phyloP scores from a whole-genome alignment of 2,888 invertebrate species.

The Agrochola circellaris region DNA sequence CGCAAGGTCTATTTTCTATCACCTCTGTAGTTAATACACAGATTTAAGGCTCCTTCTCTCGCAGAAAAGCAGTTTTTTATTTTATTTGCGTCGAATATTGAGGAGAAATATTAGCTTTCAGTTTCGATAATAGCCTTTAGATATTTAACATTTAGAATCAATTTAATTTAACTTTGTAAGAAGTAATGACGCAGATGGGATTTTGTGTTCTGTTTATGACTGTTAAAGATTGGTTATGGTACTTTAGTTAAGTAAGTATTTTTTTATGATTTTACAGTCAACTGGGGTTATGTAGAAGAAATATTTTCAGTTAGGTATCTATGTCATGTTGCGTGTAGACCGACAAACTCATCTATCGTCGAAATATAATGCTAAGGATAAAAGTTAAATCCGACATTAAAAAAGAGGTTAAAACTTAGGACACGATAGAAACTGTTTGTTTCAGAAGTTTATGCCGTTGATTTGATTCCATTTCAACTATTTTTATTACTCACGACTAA shows the following conservation, averaged over 20 bases:
- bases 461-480: neutral
- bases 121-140: constrained; percentile 40
- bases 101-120: constrained; percentile 61
- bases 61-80: constrained; percentile 38
- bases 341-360: neutral
- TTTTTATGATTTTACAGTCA: constrained; percentile 21
- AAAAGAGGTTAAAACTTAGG: neutral
- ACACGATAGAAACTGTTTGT: too few relatives aligned
- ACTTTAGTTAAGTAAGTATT: constrained; percentile 8
- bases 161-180: constrained; percentile 48
- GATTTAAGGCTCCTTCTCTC: constrained; percentile 18
- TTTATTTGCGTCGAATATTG: constrained; percentile 34
- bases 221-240: constrained; percentile 3
- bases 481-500: neutral
- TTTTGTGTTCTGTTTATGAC: constrained; percentile 15
- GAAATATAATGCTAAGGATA: neutral
- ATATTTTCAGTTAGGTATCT: neutral
- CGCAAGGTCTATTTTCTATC: constrained; percentile 14
- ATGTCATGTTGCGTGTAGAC: too few relatives aligned
- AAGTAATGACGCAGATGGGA: constrained; percentile 29
- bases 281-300: neutral
- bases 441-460: neutral
- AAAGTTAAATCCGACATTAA: neutral
- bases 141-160: constrained; percentile 44
- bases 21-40: constrained; percentile 20